Evolutionary conservation across 2,113 vertebrate genomes (phyloP).

Genomic region (Entosphenus tridentatus): DNA sequence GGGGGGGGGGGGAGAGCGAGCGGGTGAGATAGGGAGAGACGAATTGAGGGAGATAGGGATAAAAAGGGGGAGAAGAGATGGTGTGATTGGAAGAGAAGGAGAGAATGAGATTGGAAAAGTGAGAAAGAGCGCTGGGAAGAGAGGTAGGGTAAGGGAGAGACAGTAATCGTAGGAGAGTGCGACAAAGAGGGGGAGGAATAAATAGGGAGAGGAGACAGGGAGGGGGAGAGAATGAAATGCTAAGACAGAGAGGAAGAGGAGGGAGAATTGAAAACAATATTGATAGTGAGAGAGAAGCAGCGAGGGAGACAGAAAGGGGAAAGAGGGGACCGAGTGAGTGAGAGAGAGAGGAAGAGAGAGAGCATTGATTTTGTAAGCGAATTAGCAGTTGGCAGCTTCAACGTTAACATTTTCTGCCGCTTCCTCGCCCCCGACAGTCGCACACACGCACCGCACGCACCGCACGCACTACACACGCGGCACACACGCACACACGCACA

Average conservation of each 20-base stretch:
- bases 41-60: too few relatives aligned
- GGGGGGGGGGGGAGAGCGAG: constrained; percentile 2
- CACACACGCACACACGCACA: too few relatives aligned
- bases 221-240: background rate
- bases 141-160: background rate
- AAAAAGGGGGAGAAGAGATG: too few relatives aligned
- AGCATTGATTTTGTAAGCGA: too few relatives aligned
- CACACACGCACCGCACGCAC: too few relatives aligned
- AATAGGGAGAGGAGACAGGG: background rate
- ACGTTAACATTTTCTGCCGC: too few relatives aligned
- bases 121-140: background rate
- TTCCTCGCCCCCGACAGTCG: too few relatives aligned
- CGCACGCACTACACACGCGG: too few relatives aligned
- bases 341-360: background rate
- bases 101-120: background rate
- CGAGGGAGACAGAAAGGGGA: background rate
- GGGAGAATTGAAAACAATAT: background rate
- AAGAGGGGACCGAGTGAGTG: background rate
- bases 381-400: too few relatives aligned
- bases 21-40: background rate
- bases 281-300: background rate
- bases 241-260: background rate
- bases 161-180: background rate
- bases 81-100: background rate
- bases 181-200: background rate